These are phyloP conservation scores for Grammomys dolichurus DNA, from an alignment of 2,113 vertebrate species.

Conservation along the genomic window DNA sequence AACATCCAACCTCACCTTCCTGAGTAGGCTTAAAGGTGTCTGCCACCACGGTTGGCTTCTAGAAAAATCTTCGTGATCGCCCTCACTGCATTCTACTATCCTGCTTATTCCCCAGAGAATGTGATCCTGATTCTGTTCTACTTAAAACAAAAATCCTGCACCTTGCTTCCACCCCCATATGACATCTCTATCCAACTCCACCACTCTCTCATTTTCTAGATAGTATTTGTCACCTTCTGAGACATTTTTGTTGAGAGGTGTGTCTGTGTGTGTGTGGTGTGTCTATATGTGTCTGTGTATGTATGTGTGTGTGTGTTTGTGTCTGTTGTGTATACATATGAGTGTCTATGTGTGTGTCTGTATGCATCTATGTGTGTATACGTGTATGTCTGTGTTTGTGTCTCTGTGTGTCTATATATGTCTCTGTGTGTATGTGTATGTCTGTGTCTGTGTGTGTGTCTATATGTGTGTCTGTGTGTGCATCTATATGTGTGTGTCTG, in stretches of 20 bases:
- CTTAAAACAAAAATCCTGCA: neutral
- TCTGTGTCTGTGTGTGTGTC: too few relatives aligned
- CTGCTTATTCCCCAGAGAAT: neutral
- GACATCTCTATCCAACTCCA: too few relatives aligned
- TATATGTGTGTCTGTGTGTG: neutral
- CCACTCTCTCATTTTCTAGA: neutral
- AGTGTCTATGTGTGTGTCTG: too few relatives aligned
- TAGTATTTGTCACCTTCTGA: neutral
- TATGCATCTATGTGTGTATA: neutral
- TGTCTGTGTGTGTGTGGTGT: too few relatives aligned
- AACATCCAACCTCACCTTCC: too few relatives aligned
- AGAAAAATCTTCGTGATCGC: neutral
- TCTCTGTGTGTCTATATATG: too few relatives aligned
- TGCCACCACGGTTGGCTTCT: neutral
- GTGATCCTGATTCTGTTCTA: neutral
- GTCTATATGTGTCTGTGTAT: neutral
- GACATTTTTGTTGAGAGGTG: neutral
- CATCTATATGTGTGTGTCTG: neutral
- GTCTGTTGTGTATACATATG: too few relatives aligned
- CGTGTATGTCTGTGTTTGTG: too few relatives aligned
- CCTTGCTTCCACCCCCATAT: neutral
- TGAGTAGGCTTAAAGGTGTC: too few relatives aligned
- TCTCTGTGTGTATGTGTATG: too few relatives aligned
- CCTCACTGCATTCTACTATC: neutral
- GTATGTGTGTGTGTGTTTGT: neutral